Base-by-base conservation (phyloP, 64 coral and sea anemone species). In the Catalaphyllia jardinei region DNA sequence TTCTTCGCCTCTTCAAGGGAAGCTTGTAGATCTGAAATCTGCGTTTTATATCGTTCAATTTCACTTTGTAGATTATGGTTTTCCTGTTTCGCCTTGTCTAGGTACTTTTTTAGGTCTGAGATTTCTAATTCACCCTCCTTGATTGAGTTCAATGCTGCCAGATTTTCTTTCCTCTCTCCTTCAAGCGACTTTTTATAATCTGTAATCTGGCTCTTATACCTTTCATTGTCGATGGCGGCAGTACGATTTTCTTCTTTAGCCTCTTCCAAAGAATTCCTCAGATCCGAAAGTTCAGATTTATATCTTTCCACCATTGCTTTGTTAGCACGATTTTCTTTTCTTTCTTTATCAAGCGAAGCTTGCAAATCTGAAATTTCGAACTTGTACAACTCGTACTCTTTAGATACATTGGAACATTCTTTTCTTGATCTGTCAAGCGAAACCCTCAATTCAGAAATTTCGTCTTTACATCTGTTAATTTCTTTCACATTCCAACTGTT, bases 361-460 rank as follows among this genome's bases (percentile, higher is more conserved):
- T 77, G 74, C 74, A 77, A 77, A 62, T 82, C 79, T 15, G 79
- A 82, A 33, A 82, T 82, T 82, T 82, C 30, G 54, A 33, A 82
- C 25, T 64, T 82, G 59, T 22, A 82, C 79, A 62, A 62, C 57
- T 82, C 55, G 59, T 62, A 55, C 15, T 82, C 79, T 20, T 82
- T 62, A 11, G 79, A 20, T 62, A 62, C 29, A 38, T 82, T 82
- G 22, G 30, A 7, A 29, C 28, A 38, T 15, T 85, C 62, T 27
- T 79, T 79, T 50, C 55, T 29, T 57, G 76, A 79, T 79, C 46
- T 27, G 17, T 24, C 24, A 28, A 79, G 76, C 27, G 20, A 79
- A 57, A 25, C 24, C 8, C 27, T 79, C 4, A 79, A 55, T 2
- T 79, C 76, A 54, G 76, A 54, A 55, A 79, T 79, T 51, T 79